phyloP scores from a whole-genome alignment of 2,888 invertebrate genomes.

The Drosophila vallismaia region DNA sequence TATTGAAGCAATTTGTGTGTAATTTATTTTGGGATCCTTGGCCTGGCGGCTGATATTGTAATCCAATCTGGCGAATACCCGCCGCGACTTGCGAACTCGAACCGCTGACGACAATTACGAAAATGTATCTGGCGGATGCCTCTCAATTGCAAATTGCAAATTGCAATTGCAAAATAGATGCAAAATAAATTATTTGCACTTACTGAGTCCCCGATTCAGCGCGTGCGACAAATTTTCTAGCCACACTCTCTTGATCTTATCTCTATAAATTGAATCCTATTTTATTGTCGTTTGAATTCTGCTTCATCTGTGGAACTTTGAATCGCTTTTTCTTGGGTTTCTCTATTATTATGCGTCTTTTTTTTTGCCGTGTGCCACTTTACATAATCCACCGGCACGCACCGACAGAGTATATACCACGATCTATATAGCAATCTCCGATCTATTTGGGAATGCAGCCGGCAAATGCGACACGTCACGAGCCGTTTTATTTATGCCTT shows the following conservation, averaged over 20 bases:
- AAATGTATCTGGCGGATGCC: slow-evolving; percentile 55
- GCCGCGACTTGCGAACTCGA: slow-evolving; percentile 29
- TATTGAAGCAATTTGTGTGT: neutral
- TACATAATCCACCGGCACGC: slow-evolving; percentile 72
- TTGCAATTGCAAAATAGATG: slow-evolving; percentile 51
- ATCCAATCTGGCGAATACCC: slow-evolving; percentile 36
- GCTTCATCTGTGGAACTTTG: slow-evolving; percentile 7
- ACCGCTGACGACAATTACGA: slow-evolving; percentile 57
- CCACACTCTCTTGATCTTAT: slow-evolving; percentile 4
- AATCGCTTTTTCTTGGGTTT: slow-evolving; percentile 22
- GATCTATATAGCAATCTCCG: slow-evolving; percentile 22
- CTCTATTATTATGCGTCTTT: slow-evolving; percentile 9
- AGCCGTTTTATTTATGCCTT: slow-evolving; percentile 69
- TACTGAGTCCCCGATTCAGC: slow-evolving; percentile 58
- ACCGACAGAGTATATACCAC: slow-evolving; percentile 28
- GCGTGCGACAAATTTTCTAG: slow-evolving; percentile 48
- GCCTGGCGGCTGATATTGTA: slow-evolving; percentile 14
- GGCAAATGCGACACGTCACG: slow-evolving; percentile 66
- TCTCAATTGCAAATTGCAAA: slow-evolving; percentile 58
- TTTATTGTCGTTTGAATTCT: slow-evolving; percentile 15
- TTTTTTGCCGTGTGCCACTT: slow-evolving; percentile 56
- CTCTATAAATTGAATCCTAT: neutral
- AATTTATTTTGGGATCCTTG: slow-evolving; percentile 16
- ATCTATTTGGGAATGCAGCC: slow-evolving; percentile 55
- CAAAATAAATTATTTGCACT: slow-evolving; percentile 72